phyloP scores from a whole-genome alignment of 2,113 vertebrate genomes.

The Gavialis gangeticus region DNA sequence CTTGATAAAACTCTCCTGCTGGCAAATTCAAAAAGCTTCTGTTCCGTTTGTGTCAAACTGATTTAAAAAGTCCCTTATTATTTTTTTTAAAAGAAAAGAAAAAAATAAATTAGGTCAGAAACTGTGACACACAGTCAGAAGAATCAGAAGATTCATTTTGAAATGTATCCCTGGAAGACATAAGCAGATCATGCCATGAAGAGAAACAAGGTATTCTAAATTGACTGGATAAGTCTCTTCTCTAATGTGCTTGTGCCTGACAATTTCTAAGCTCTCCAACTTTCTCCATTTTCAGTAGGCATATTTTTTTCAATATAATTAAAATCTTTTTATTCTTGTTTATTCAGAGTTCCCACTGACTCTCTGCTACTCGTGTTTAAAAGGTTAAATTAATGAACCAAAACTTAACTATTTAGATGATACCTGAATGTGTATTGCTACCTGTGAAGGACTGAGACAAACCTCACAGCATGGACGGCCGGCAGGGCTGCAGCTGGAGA shows the following conservation, averaged over 20 bases:
- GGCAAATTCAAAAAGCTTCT: slow-evolving; percentile 6
- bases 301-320: background rate
- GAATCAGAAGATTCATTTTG: slow-evolving; percentile 4
- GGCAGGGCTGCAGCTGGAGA: too few species aligned
- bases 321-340: background rate
- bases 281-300: background rate
- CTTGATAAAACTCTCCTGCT: background rate
- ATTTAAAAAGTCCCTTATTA: background rate
- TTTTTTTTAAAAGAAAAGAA: slow-evolving; percentile 16
- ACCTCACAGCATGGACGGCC: too few species aligned
- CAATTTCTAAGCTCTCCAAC: background rate
- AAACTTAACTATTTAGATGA: background rate
- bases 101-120: slow-evolving; percentile 14
- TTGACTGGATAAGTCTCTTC: slow-evolving; percentile 7
- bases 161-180: slow-evolving; percentile 10
- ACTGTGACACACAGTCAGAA: slow-evolving; percentile 6
- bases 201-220: slow-evolving; percentile 11
- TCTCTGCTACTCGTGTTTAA: background rate
- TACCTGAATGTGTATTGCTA: background rate
- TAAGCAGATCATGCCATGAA: background rate
- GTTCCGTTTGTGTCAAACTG: background rate
- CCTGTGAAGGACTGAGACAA: too few species aligned
- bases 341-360: background rate
- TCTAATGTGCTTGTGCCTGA: background rate
- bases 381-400: background rate